phyloP scores from a whole-genome alignment of 2,113 vertebrate genomes.

The Eptesicus fuscus region DNA sequence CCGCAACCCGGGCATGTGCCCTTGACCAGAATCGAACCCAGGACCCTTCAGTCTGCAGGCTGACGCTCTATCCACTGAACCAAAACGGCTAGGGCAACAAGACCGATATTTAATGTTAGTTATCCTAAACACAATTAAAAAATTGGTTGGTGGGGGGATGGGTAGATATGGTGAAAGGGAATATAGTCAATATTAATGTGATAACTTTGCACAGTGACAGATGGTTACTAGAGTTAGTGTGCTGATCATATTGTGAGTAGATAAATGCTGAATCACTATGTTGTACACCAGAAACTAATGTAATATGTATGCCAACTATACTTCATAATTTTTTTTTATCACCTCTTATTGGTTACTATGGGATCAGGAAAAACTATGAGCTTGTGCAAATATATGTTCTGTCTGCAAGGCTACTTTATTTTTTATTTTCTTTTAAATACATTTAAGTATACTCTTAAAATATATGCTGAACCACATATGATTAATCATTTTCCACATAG shows the following conservation, averaged over 20 bases:
- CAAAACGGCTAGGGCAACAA: too few species aligned
- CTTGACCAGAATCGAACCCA: too few species aligned
- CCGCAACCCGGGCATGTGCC: too few species aligned
- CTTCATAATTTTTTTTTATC: neutral
- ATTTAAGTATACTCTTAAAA: constrained; percentile 47
- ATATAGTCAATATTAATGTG: neutral
- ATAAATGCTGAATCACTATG: neutral
- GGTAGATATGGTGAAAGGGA: neutral
- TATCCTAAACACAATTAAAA: constrained; percentile 30
- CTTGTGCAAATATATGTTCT: neutral
- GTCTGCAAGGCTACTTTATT: constrained; percentile 36
- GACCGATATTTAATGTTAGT: neutral
- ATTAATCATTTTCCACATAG: constrained; percentile 28
- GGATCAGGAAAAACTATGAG: neutral
- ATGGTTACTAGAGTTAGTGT: neutral
- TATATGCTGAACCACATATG: constrained; percentile 1
- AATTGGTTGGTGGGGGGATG: neutral
- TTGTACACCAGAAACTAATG: neutral
- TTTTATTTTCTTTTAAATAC: constrained; percentile 62
- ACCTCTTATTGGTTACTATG: neutral
- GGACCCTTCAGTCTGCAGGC: too few species aligned
- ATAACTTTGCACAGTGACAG: neutral
- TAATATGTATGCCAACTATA: neutral
- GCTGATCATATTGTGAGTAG: neutral
- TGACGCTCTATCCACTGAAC: too few species aligned